A percentile compares a stretch with the other conserved stretches of the same genome.
These are phyloP conservation scores for Colletes latitarsis DNA, from an alignment of 1,140 invertebrate species.

Conservation along the genomic window DNA sequence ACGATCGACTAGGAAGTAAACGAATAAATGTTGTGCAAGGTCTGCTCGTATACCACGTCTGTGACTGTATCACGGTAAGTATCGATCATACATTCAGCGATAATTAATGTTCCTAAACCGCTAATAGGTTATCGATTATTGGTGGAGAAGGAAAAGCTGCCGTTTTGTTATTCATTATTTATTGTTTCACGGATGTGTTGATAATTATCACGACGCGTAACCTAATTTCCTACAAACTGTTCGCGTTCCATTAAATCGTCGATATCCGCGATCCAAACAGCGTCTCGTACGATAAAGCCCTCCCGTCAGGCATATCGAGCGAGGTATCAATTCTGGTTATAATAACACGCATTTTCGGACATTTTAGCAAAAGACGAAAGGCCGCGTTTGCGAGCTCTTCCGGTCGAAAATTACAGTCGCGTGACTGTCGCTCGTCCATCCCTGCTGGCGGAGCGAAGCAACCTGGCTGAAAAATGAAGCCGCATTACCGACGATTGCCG, in stretches of 20 bases:
- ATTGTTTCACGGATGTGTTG: slow-evolving; percentile 7
- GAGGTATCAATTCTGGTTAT: no score
- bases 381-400: not conserved
- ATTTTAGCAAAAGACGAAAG: not conserved
- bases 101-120: slow-evolving; percentile 46
- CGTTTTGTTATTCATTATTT: slow-evolving; percentile 33
- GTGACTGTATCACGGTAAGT: not conserved
- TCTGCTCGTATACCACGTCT: no score
- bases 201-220: slow-evolving; percentile 45
- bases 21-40: not conserved
- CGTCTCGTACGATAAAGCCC: no score
- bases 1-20: not conserved
- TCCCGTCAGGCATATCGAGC: no score
- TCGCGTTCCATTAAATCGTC: slow-evolving; percentile 32
- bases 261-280: no score
- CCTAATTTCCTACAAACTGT: slow-evolving; percentile 27
- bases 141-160: not conserved
- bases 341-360: no score
- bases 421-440: slow-evolving; percentile 8
- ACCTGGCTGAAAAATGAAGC: slow-evolving; percentile 21
- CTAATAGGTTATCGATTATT: slow-evolving; percentile 45
- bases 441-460: not conserved
- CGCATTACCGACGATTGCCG: not conserved
- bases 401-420: slow-evolving; percentile 24
- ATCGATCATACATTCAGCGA: slow-evolving; percentile 10